Conservation (phyloP, 2,113 vertebrate species). For the rabbit (Oryctolagus cuniculus) region DNA sequence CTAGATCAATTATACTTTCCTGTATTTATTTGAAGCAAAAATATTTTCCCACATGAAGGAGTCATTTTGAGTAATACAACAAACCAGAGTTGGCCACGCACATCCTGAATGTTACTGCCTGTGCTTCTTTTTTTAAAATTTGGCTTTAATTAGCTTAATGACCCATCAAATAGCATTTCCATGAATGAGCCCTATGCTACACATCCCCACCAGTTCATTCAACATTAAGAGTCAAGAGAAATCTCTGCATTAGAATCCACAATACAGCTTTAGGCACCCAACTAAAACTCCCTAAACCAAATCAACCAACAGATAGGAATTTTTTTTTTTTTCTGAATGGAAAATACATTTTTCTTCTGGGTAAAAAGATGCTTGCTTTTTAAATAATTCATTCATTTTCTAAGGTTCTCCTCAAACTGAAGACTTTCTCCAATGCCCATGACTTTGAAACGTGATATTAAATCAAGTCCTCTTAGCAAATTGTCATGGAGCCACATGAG, state of each 20-base stretch:
- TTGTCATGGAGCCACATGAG: conserved; percentile 30
- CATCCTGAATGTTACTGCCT: conserved; percentile 57
- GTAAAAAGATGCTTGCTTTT: not conserved
- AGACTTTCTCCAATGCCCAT: not conserved
- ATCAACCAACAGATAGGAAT: conserved; percentile 8
- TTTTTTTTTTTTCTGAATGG: conserved; percentile 26
- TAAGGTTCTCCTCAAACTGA: conserved; percentile 41
- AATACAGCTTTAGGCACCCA: not conserved
- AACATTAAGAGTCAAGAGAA: conserved; percentile 13
- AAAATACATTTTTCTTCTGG: conserved; percentile 55
- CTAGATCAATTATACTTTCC: conserved; percentile 69
- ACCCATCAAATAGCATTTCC: conserved; percentile 68
- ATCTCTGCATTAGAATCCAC: conserved; percentile 55
- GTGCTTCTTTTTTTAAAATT: conserved; percentile 57
- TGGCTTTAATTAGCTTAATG: conserved; percentile 79
- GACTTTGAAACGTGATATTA: conserved; percentile 39
- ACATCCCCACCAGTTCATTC: conserved; percentile 33
- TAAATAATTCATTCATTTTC: conserved; percentile 52
- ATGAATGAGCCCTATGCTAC: conserved; percentile 54
- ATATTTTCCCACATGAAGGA: conserved; percentile 74
- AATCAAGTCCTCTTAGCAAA: conserved; percentile 10
- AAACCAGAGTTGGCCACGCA: conserved; percentile 62
- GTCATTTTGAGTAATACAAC: conserved; percentile 75
- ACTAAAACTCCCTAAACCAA: not conserved
- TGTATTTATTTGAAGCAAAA: conserved; percentile 76